A percentile compares a stretch with the other conserved stretches of the same genome.
These are phyloP conservation scores for Poeciliopsis occidentalis DNA, from an alignment of 2,113 vertebrate species.

Conservation along the genomic window DNA sequence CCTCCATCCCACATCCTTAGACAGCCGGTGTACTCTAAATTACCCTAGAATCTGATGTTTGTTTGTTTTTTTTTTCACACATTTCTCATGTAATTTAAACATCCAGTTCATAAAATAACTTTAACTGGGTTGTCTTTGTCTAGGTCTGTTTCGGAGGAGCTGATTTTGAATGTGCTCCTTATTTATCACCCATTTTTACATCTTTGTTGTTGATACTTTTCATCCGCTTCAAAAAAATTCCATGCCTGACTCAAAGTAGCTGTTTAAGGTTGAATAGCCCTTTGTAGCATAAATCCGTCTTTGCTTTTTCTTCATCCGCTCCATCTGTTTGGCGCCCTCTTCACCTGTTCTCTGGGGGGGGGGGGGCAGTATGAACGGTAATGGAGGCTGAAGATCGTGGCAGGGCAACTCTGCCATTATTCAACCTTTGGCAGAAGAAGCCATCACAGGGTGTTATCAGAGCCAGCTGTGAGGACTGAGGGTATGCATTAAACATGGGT, in stretches of 20 bases:
- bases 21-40: background rate
- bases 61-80: background rate
- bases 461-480: conserved; percentile 88
- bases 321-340: conserved; percentile 80
- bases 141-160: background rate
- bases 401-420: conserved; percentile 80
- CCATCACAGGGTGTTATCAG: conserved; percentile 89
- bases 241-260: conserved; percentile 3
- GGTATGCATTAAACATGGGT: conserved; percentile 86
- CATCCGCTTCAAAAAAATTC: conserved; percentile 8
- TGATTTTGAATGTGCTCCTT: background rate
- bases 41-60: background rate
- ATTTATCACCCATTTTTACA: background rate
- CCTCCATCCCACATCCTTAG: background rate
- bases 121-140: background rate
- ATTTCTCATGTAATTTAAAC: background rate
- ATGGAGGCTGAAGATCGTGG: conserved; percentile 81
- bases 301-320: conserved; percentile 15
- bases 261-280: conserved; percentile 74
- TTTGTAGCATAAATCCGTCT: conserved; percentile 72
- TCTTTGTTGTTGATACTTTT: background rate
- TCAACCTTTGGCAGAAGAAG: conserved; percentile 88
- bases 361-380: conserved; percentile 82
- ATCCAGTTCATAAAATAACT: background rate
- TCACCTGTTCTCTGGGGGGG: conserved; percentile 76